Evolutionary conservation across 2,888 invertebrate genomes (phyloP), one percentile per base, ranked within the genome.

Genomic region (Rapana venosa): DNA sequence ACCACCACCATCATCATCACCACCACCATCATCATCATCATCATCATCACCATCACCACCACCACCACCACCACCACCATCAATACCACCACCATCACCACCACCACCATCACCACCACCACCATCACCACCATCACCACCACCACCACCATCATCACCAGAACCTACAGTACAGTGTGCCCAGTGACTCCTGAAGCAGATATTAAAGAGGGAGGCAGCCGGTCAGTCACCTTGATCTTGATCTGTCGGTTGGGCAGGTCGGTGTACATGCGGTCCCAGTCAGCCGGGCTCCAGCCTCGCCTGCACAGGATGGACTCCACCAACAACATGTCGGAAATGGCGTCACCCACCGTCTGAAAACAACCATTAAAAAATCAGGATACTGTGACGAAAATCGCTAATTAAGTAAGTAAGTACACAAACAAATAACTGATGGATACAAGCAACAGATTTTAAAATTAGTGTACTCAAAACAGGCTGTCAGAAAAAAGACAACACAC

Each of bases 251-350:
- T 98, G 20, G 96, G 99, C 90, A 99, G 97, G 96, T 99, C 99
- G 0, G 95, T 96, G 95, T 99, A 99, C 20, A 97, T 97, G 0
- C 96, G 95, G 94, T 98, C 97, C 99, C 99, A 99, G 87, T 98
- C 97, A 61, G 96, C 96, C 0, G 98, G 97, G 93, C 97, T 97
- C 97, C 98, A 98, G 8, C 98, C 98, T 92, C 97, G 97, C 2
- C 97, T 97, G 93, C 98, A 97, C 47, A 99, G 97, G 88, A 99
- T 98, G 0, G 98, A 97, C 96, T 99, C 99, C 0, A 99, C 99
- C 11, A 99, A 96, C 90, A 99, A 97, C 97, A 99, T 97, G 95
- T 99, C 99, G 0, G 99, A 98, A 89, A 99, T 97, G 5, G 99
- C 99, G 97, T 99, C 99, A 0, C 99, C 99, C 0, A 99, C 96